Base-by-base conservation (phyloP, 35 echinoderm and acorn worm species). In the Eucidaris tribuloides region DNA sequence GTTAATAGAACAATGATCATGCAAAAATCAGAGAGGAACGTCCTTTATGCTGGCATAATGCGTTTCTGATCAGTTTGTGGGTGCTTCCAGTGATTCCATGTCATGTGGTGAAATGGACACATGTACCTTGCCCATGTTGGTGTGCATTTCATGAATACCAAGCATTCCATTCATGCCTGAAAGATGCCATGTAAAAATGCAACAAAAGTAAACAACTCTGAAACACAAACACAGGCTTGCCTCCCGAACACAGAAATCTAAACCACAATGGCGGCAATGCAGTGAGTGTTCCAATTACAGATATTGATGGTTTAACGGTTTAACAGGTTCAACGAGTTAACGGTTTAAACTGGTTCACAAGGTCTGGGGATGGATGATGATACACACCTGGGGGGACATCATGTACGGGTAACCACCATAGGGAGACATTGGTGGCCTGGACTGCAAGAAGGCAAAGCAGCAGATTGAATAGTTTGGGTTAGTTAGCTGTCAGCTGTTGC, bases 361-460 rank as follows among this genome's bases (percentile, higher is more conserved):
- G 0, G 0, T 13, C 13, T 22, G 28, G 68, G 68, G 29, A 24
- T 7, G 44, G n/a, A 38, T 36, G 44, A 15, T 27, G 37, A 35
- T 74, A 88, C 85, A 79, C 78, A 88, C 85, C 85, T 88, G 85
- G 4, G 85, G 85, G 77, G 85, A 88, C 85, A 79, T 79, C 76
- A 88, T 81, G 71, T 88, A 88, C 27, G 76, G 58, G 66, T 88
- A 79, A 77, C 85, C 85, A 88, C 85, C 85, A 65, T 88, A 88
- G 7, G 85, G 85, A 57, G 85, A 88, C 59, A 79, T 62, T 1
- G 85, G 85, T 88, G 85, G 77, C 85, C 85, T 88, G 61, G 43
- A 46, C 38, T 60, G 74, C 38, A 1, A 32, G 59, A 79, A 56
- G 57, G 52, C 77, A 88, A 88, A 86, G 84, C 68, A 43, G 68